Evolutionary conservation across 2,888 invertebrate genomes (phyloP).

Genomic region (Amorpha juglandis): DNA sequence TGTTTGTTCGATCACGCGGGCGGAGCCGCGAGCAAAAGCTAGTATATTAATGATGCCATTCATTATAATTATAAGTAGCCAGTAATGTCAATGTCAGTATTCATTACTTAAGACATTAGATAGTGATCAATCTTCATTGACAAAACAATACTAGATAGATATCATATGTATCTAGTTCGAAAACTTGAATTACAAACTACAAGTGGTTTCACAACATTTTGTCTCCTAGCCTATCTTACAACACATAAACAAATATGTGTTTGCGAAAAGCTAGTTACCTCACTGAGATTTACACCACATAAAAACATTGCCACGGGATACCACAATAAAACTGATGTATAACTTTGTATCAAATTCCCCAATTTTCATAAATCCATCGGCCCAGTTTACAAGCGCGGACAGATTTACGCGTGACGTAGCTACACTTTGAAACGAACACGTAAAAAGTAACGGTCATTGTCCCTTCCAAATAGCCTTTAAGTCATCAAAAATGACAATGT

Average conservation of each 20-base stretch:
- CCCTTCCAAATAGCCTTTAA: conserved; percentile 13
- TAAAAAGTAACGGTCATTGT: conserved; percentile 21
- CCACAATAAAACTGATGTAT: background rate
- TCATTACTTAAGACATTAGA: background rate
- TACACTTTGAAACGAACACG: conserved; percentile 4
- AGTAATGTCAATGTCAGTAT: conserved; percentile 14
- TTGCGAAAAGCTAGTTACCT: background rate
- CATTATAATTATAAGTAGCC: conserved; percentile 3
- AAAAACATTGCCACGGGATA: background rate
- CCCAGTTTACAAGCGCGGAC: background rate
- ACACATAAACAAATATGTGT: background rate
- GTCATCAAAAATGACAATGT: conserved; percentile 39
- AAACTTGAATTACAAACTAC: background rate
- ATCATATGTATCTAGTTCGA: background rate
- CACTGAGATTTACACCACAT: background rate
- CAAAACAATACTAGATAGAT: background rate
- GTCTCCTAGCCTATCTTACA: background rate
- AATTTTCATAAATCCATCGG: conserved; percentile 8
- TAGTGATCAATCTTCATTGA: conserved; percentile 14
- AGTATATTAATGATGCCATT: background rate
- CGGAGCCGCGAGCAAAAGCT: no score
- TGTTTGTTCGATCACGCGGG: no score
- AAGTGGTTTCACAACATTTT: conserved; percentile 14
- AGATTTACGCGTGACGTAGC: conserved; percentile 5
- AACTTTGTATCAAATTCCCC: background rate